Base-by-base conservation (phyloP, 2,113 vertebrate genomes). In the Vidua chalybeata region DNA sequence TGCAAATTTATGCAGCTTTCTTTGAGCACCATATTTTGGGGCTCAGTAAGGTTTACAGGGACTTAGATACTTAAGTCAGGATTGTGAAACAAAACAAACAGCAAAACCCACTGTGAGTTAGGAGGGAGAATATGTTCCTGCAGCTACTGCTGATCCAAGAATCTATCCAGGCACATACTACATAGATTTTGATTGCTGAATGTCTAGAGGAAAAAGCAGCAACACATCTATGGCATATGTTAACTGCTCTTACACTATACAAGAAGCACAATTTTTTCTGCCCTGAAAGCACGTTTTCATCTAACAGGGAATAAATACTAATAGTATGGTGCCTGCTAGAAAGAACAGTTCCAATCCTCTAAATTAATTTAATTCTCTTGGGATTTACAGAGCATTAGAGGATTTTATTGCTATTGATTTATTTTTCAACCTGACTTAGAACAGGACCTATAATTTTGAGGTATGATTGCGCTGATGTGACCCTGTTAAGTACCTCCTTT, bases 341-440 rank as follows among this genome's bases (percentile, higher is more conserved):
- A 90, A 64, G 37, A 67, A 19, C 8, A 78, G 33, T 39, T 51
- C 8, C 33, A 92, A 15, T 59, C 33, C 13, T 35, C 43, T 67
- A 90, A 85, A 93, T 93, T 87, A 5, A 89, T 91, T 91, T 84
- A 51, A 71, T 91, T 95, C 54, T 85, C 49, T 15, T 62, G 75
- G 56, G 75, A 85, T 49, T 91, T 88, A 54, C 20, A 69, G 49
- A 83, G 12, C 15, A 22, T 58, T 80, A 72, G 26, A 72, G 6
- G 22, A 89, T 87, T 75, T 84, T 78, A 91, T 83, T 93, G 80
- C 54, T 75, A 85, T 84, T 90, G 82, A 85, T 92, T 73, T 76
- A 7, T 93, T 90, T 90, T 92, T 85, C 68, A 66, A 62, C 15
- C 17, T 64, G 39, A 55, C 37, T 87, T 68, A 61, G 22, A 69